These are phyloP conservation scores for Ailurus styani DNA, from an alignment of 2,113 vertebrate species.

Conservation along the genomic window DNA sequence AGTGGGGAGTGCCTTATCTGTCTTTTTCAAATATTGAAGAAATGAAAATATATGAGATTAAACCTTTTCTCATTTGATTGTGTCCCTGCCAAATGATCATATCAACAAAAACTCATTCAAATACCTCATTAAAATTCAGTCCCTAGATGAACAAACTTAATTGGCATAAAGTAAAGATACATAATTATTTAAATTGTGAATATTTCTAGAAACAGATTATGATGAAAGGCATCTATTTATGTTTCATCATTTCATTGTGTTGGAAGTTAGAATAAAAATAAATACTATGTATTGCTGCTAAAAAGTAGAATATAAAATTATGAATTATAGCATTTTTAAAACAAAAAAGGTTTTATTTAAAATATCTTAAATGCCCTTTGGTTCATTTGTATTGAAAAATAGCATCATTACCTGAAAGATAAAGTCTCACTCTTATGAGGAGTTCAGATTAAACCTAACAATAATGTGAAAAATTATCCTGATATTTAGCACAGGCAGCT, in stretches of 20 bases:
- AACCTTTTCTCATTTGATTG: slow-evolving; percentile 73
- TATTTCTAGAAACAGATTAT: slow-evolving; percentile 76
- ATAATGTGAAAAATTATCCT: not conserved
- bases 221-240: slow-evolving; percentile 77
- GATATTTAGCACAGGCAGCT: not conserved
- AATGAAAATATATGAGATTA: slow-evolving; percentile 68
- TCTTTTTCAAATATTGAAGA: slow-evolving; percentile 64
- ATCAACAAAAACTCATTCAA: slow-evolving; percentile 78
- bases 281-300: slow-evolving; percentile 42
- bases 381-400: slow-evolving; percentile 53
- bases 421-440: slow-evolving; percentile 56
- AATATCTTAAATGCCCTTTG: slow-evolving; percentile 45
- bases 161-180: slow-evolving; percentile 76
- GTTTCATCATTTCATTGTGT: slow-evolving; percentile 64
- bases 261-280: slow-evolving; percentile 60
- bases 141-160: slow-evolving; percentile 77
- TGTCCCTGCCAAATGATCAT: slow-evolving; percentile 72
- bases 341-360: slow-evolving; percentile 47
- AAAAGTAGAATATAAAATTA: slow-evolving; percentile 64
- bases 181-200: slow-evolving; percentile 80
- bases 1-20: slow-evolving; percentile 39
- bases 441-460: not conserved
- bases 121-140: slow-evolving; percentile 79
- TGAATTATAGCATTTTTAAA: slow-evolving; percentile 50
- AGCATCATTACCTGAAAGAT: slow-evolving; percentile 19